Conservation (phyloP, 2,797 vertebrate species). For the Spheniscus humboldti region DNA sequence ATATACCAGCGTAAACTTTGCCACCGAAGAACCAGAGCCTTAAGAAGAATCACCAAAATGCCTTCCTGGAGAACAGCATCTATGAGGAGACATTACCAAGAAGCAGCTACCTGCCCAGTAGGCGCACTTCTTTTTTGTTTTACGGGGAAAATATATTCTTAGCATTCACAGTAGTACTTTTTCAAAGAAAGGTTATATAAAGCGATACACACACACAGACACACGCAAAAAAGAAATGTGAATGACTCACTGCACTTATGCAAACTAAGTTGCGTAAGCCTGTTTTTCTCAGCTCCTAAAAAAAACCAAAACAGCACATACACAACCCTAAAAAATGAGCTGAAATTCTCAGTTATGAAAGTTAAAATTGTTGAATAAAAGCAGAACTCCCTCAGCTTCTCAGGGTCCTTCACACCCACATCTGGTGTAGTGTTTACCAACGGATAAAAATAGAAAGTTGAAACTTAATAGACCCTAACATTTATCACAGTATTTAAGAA, state of each 20-base stretch:
- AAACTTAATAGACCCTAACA: constrained; percentile 34
- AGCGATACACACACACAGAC: constrained; percentile 12
- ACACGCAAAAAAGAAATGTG: constrained; percentile 21
- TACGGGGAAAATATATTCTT: not conserved
- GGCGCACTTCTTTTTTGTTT: not conserved
- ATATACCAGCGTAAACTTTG: not conserved
- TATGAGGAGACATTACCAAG: not conserved
- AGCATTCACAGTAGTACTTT: constrained; percentile 1
- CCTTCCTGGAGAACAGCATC: not conserved
- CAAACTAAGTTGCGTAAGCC: constrained; percentile 64
- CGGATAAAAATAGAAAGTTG: constrained; percentile 46
- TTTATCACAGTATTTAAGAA: constrained; percentile 38
- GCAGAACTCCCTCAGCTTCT: constrained; percentile 53
- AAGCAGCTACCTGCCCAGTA: not conserved
- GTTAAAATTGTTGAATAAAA: constrained; percentile 52
- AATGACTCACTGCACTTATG: constrained; percentile 67
- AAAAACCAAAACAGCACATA: constrained; percentile 13
- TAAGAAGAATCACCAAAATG: not conserved
- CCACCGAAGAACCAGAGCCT: not conserved
- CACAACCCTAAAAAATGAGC: constrained; percentile 22
- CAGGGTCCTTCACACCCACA: constrained; percentile 16
- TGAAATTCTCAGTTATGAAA: constrained; percentile 49
- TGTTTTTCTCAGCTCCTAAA: constrained; percentile 52
- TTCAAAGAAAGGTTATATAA: constrained; percentile 49
- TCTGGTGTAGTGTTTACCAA: constrained; percentile 50